phyloP scores from a whole-genome alignment of 1,140 invertebrate genomes.

The Cherax destructor region DNA sequence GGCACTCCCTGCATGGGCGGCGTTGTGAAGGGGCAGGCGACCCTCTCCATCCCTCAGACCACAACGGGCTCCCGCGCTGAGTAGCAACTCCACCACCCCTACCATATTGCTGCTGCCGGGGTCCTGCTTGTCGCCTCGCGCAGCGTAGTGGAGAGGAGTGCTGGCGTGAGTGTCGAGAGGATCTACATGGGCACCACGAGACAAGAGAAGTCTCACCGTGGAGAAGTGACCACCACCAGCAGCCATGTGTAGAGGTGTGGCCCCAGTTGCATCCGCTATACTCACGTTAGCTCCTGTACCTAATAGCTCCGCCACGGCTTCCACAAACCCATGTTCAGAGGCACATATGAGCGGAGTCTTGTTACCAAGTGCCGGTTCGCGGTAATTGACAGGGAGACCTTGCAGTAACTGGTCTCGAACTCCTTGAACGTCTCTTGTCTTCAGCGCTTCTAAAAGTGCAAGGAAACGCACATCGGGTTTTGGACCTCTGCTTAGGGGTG shows the following conservation, averaged over 20 bases:
- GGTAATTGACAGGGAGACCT: constrained; percentile 48
- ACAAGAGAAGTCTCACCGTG: constrained; percentile 83
- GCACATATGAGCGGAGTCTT: constrained; percentile 87
- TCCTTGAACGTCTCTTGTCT: constrained; percentile 31
- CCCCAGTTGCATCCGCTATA: constrained; percentile 81
- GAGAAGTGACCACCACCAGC: constrained; percentile 85
- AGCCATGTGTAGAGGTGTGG: constrained; percentile 85
- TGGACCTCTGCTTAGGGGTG: constrained; percentile 28
- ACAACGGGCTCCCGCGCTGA: constrained; percentile 46
- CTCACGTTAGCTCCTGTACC: constrained; percentile 85
- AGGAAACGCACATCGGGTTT: constrained; percentile 48
- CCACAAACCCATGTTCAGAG: constrained; percentile 83
- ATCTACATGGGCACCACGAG: constrained; percentile 82
- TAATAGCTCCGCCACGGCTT: constrained; percentile 83
- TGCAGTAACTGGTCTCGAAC: constrained; percentile 21
- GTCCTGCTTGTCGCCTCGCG: constrained; percentile 39
- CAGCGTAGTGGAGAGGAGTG: constrained; percentile 79
- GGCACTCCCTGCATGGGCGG: constrained; percentile 83
- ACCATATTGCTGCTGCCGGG: constrained; percentile 17
- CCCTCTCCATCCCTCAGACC: constrained; percentile 74
- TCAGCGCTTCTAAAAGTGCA: constrained; percentile 39
- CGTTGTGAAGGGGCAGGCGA: constrained; percentile 86
- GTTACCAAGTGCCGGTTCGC: constrained; percentile 54
- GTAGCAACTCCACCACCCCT: constrained; percentile 41
- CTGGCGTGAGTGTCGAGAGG: constrained; percentile 83